Base-by-base conservation (phyloP, 2,113 vertebrate genomes). In the Pleuronectes platessa region DNA sequence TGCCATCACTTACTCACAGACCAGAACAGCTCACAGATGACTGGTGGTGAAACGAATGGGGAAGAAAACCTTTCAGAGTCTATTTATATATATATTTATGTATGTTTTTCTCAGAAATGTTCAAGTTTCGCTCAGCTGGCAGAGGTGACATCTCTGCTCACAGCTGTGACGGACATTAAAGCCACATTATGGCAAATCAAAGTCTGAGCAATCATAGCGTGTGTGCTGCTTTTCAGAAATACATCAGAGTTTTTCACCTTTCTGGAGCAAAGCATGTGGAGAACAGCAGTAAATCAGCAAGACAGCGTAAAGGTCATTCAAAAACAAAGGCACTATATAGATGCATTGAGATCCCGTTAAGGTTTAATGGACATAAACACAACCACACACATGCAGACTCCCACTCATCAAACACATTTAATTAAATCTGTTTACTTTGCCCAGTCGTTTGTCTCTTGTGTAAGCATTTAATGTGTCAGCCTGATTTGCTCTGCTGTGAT, bases 271-370 rank as follows among this genome's bases (percentile, higher is more conserved):
- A 24, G 61, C 37, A 17, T 58, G 51, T 0, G 10, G 2, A 21
- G 4, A 53, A 67, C 9, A 18, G 63, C 56, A 69, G 64, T 69
- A 56, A 71, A 75, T 71, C 35, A n/a, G 40, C 76, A 53, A 26
- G 51, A 84, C 78, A 59, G 60, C 55, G 40, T 67, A 76, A 82
- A 79, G 85, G 85, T 84, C 82, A 71, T 23, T 73, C 58, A 47
- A 81, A 76, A 82, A 31, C 31, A 31, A 31, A 31, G 31, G 31
- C 31, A 31, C 7, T 31, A 31, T 31, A 31, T 31, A 42, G 40
- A 31, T 74, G 61, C 55, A 49, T 15, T 51, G 47, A 7, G 47
- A 51, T 51, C 18, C 47, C 2, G 47, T 7, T 18, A 9, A 37
- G 35, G 35, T 37, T 37, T 10, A 37, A 37, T 37, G 35, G 1